Conservation (phyloP, 92 coral and sea anemone species). For the Chrysogorgia sp. region DNA sequence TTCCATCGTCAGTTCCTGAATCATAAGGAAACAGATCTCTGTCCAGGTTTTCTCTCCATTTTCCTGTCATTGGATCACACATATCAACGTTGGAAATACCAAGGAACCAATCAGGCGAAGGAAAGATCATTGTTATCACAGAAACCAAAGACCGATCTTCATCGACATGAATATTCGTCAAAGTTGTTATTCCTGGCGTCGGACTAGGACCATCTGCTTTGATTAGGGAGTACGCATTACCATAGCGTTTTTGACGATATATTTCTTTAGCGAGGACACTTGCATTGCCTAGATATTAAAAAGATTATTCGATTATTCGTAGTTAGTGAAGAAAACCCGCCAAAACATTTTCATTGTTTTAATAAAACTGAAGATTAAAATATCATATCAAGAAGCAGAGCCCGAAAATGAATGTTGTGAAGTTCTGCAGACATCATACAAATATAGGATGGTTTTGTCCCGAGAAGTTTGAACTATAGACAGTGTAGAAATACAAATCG, state of each 20-base stretch:
- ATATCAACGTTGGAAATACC: slow-evolving; percentile 39
- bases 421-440: no score
- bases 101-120: slow-evolving; percentile 30
- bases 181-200: slow-evolving; percentile 9
- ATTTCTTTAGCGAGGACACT: slow-evolving; percentile 13
- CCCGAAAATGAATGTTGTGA: no score
- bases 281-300: not conserved
- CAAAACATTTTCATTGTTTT: no score
- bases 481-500: no score
- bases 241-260: slow-evolving; percentile 18
- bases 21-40: slow-evolving; percentile 44
- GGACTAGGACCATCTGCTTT: not conserved
- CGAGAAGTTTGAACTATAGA: no score
- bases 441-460: no score
- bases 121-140: slow-evolving; percentile 12
- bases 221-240: not conserved
- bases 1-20: slow-evolving; percentile 49
- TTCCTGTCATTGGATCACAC: slow-evolving; percentile 37
- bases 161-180: slow-evolving; percentile 20
- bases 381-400: no score
- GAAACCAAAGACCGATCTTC: slow-evolving; percentile 23
- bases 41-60: not conserved
- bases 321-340: no score
- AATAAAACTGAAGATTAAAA: no score
- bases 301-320: no score